phyloP scores from a whole-genome alignment of 2,113 vertebrate genomes.

The Herpailurus yagouaroundi region DNA sequence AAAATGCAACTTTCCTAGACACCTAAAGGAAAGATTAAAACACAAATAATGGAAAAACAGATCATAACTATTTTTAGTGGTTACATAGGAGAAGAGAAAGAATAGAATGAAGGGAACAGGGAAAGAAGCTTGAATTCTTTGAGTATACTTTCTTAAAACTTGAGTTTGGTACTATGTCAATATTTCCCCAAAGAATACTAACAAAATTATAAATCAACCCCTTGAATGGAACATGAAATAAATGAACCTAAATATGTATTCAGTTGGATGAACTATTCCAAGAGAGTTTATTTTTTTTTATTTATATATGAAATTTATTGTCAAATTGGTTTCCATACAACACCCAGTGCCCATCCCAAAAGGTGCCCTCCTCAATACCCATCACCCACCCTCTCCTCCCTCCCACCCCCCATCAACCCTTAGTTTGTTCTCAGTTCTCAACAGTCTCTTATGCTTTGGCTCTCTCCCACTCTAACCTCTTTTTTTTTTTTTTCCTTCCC shows the following conservation, averaged over 20 bases:
- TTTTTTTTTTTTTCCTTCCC: no score
- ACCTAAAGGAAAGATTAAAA: not conserved
- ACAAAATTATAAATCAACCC: not conserved
- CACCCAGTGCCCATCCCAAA: no score
- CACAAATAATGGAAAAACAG: not conserved
- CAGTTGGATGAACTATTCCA: not conserved
- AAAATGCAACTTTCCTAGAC: not conserved
- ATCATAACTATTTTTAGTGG: not conserved
- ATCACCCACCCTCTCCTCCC: no score
- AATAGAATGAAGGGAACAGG: not conserved
- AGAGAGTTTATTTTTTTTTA: no score
- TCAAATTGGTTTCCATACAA: no score
- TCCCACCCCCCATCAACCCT: no score
- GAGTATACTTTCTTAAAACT: not conserved
- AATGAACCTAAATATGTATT: not conserved
- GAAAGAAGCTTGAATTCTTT: not conserved
- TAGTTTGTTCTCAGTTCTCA: no score
- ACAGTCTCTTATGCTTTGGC: no score
- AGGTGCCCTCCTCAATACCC: no score
- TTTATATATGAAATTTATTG: no score
- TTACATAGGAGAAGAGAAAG: not conserved
- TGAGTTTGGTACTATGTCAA: not conserved
- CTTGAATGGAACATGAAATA: slow-evolving; percentile 26
- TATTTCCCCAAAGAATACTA: not conserved
- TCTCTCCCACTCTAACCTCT: no score